Base-by-base conservation (phyloP, 2,113 vertebrate genomes). In the Turnix velox region DNA sequence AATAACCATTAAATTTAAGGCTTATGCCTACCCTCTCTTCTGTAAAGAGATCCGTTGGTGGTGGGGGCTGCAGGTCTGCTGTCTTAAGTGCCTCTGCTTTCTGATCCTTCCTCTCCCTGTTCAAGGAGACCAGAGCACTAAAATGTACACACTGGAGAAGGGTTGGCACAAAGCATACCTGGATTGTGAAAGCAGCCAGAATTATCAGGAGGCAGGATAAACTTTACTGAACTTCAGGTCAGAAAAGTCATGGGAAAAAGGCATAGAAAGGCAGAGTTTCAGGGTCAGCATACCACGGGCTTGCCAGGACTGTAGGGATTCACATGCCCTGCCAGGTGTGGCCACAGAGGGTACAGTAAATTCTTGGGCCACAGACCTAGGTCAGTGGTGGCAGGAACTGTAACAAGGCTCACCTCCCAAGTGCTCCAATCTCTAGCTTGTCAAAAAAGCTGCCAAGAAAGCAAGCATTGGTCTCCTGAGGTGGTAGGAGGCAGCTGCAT, bases 171-270 rank as follows among this genome's bases (percentile, higher is more conserved):
- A 51, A 71, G 59, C 31, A 68, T 46, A 72, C 55, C 12, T 61
- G 51, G 35, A 28, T 95, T 88, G 30, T 71, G 80, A 93, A 93
- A 94, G 55, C 54, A 86, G 51, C 4, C 63, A n/a, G 30, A 37
- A 48, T 85, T 92, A 92, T 62, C 9, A 3, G 67, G 30, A 90
- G 31, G 24, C 6, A 2, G 58, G 58, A 79, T 85, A 92, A 93
- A 82, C 45, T 79, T 58, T 48, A 28, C 25, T 88, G 83, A 94
- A 76, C 68, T 66, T 76, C 54, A 43, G 59, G 90, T 85, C 92
- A 86, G 71, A 3, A 12, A 25, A 80, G 58, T 73, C 75, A 76
- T 28, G 43, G 82, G 82, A 93, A 87, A 89, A 82, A 10, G 37
- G 23, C n/a, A 68, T 51, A 27, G 25, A 71, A 73, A 3, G 14